These are phyloP conservation scores for Aphidoletes aphidimyza DNA, from an alignment of 2,888 invertebrate species.

Conservation along the genomic window DNA sequence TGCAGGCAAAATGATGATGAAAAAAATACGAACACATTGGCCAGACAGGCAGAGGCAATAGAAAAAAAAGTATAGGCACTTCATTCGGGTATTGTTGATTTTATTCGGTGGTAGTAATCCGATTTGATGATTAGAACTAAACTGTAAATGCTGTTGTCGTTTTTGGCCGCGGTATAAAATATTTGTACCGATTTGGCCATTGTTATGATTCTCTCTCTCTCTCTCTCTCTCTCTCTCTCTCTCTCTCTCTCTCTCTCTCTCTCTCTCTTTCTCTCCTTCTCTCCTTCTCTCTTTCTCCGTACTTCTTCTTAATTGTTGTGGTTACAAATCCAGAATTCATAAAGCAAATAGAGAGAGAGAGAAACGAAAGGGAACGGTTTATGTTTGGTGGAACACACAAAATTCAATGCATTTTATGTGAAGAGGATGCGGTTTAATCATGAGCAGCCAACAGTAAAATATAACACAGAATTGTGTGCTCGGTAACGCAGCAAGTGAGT, in stretches of 20 bases:
- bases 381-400: neutral
- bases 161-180: too few species aligned
- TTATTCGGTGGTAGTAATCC: neutral
- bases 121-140: neutral
- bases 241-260: neutral
- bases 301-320: neutral
- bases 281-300: neutral
- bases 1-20: neutral
- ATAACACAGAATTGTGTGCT: neutral
- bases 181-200: neutral
- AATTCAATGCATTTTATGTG: neutral
- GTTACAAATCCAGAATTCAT: conserved; percentile 11
- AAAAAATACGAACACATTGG: neutral
- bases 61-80: neutral
- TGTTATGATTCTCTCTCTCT: too few species aligned
- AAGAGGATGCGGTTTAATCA: neutral
- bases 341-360: neutral
- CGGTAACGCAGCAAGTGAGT: too few species aligned
- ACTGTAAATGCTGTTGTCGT: too few species aligned
- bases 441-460: neutral
- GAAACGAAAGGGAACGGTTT: too few species aligned
- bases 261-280: neutral
- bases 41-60: neutral
- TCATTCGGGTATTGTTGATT: too few species aligned
- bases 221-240: neutral